Evolutionary conservation across 1,140 invertebrate genomes (phyloP).

Genomic region (Musca vetustissima): DNA sequence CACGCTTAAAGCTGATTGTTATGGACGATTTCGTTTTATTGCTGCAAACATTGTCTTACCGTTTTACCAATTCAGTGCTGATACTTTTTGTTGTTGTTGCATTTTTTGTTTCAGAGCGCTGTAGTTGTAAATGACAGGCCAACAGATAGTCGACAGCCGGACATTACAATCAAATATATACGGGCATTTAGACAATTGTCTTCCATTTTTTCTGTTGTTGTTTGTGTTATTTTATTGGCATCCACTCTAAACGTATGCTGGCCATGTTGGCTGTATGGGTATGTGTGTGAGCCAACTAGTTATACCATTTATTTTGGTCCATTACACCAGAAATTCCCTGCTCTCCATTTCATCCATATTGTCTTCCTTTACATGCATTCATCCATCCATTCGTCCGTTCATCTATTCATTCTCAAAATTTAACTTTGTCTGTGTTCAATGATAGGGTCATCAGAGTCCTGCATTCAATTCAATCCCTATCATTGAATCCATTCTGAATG

Average conservation of each 20-base stretch:
- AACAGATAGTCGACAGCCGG: no score
- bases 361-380: neutral
- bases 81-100: no score
- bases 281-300: neutral
- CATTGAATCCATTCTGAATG: no score
- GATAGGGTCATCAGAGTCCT: conserved; percentile 8
- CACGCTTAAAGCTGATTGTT: conserved; percentile 13
- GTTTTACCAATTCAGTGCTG: no score
- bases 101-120: no score
- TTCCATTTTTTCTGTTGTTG: neutral
- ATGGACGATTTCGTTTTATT: no score
- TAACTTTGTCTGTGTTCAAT: conserved; percentile 6
- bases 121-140: no score
- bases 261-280: neutral
- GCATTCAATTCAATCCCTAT: neutral
- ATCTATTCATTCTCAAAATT: neutral
- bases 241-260: no score
- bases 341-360: neutral
- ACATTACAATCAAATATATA: no score
- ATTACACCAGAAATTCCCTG: neutral
- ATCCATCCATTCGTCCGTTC: conserved; percentile 3
- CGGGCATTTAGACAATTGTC: no score
- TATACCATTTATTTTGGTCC: conserved; percentile 2
- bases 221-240: neutral
- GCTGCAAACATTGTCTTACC: no score